These are phyloP conservation scores for Pyrochroa serraticornis DNA, from an alignment of 2,888 invertebrate genomes.

Conservation along the genomic window DNA sequence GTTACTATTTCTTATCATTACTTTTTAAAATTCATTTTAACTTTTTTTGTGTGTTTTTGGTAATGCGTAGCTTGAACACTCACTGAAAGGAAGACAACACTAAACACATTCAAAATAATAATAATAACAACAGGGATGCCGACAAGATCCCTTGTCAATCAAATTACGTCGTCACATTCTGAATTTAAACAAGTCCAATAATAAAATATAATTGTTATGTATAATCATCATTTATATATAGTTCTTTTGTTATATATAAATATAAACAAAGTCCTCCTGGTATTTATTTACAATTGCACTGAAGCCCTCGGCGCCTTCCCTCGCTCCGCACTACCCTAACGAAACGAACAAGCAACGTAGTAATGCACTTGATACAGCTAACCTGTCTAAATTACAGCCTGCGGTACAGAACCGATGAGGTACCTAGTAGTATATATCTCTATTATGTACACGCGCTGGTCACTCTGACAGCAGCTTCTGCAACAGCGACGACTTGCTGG, in stretches of 20 bases:
- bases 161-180: conserved; percentile 17
- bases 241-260: conserved; percentile 63
- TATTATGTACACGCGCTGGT: conserved; percentile 58
- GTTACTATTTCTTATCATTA: conserved; percentile 52
- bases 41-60: conserved; percentile 50
- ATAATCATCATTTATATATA: conserved; percentile 38
- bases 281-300: conserved; percentile 60
- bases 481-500: conserved; percentile 74
- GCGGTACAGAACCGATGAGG: conserved; percentile 58
- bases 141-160: conserved; percentile 11
- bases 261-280: conserved; percentile 68
- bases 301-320: conserved; percentile 53
- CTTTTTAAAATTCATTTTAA: conserved; percentile 24
- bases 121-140: conserved; percentile 19
- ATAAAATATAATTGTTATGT: conserved; percentile 60
- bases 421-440: conserved; percentile 61
- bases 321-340: conserved; percentile 51
- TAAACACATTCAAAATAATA: conserved; percentile 49
- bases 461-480: conserved; percentile 87
- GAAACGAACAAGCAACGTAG: conserved; percentile 57
- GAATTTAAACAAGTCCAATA: conserved; percentile 54
- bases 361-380: conserved; percentile 61
- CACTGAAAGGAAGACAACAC: conserved; percentile 59
- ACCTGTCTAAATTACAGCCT: conserved; percentile 61
- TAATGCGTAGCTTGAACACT: conserved; percentile 60